Evolutionary conservation across 2,113 vertebrate genomes (phyloP), one percentile per base, ranked within the genome.

Genomic region (Thunnus thynnus): DNA sequence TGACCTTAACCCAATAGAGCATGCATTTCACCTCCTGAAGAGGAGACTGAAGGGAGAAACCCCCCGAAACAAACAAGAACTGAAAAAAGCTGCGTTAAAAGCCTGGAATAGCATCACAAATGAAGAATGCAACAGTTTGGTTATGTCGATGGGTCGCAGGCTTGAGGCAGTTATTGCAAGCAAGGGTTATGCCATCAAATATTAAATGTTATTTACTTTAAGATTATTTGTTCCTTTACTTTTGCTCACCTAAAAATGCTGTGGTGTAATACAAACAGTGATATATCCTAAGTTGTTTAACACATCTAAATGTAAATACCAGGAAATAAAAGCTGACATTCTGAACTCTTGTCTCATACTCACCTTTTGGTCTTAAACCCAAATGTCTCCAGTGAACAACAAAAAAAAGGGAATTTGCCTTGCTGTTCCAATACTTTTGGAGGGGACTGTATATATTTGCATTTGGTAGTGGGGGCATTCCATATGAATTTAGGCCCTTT

Each of bases 71-170:
- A 58, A 58, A 30, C 25, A 58, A 58, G 3, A 58, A 30, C 56
- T 58, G 56, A 58, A 61, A 32, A 30, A 61, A 14, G 58, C 58
- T 61, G 58, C 30, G 18, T 27, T 65, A 16, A 65, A 65, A 18
- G 46, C 44, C n/a, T 65, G 63, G 46, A 67, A 67, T 1, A 67
- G 46, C 47, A 68, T 68, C 11, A 20, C 65, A 52, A 51, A 52
- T 14, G 16, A 30, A 68, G 58, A 61, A 36, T 36, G 16, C 16
- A 36, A 36, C 10, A 17, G 36, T 14, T 13, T 63, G 36, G 61
- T 46, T 36, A 63, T 14, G n/a, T 46, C 36, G 20, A 20, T 46
- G 61, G 61, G 36, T 46, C 36, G 10, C 32, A 62, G 58, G 32
- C 16, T 62, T n/a, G 32, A 58, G 4, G 25, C 25, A 58, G 55